phyloP scores from a whole-genome alignment of 1,140 invertebrate genomes.

The Akabosia matsudoensis region DNA sequence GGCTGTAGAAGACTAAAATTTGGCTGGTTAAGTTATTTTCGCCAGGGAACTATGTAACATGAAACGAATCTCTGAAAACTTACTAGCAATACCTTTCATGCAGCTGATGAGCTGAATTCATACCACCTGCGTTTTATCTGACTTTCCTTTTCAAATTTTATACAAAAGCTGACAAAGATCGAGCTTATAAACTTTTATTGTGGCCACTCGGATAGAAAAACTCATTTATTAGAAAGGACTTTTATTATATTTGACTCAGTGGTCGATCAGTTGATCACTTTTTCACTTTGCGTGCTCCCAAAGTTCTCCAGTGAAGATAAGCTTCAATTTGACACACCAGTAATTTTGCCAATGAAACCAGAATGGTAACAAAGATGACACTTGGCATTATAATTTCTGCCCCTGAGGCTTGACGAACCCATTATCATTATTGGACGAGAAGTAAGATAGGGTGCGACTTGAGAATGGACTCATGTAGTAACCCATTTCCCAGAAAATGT shows the following conservation, averaged over 20 bases:
- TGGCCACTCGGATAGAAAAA: background rate
- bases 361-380: background rate
- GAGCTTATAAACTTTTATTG: background rate
- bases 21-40: no score
- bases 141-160: background rate
- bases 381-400: background rate
- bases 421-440: background rate
- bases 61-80: no score
- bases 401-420: background rate
- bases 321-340: background rate
- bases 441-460: no score
- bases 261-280: conserved; percentile 9
- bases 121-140: background rate
- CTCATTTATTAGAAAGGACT: no score
- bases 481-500: no score
- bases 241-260: no score
- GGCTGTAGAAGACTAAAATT: no score
- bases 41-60: no score
- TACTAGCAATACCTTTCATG: no score
- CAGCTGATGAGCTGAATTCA: no score
- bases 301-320: background rate
- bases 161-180: no score
- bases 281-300: background rate
- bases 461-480: no score
- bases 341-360: background rate